Conservation (phyloP, 2,113 vertebrate species). For the Perccottus glenii region DNA sequence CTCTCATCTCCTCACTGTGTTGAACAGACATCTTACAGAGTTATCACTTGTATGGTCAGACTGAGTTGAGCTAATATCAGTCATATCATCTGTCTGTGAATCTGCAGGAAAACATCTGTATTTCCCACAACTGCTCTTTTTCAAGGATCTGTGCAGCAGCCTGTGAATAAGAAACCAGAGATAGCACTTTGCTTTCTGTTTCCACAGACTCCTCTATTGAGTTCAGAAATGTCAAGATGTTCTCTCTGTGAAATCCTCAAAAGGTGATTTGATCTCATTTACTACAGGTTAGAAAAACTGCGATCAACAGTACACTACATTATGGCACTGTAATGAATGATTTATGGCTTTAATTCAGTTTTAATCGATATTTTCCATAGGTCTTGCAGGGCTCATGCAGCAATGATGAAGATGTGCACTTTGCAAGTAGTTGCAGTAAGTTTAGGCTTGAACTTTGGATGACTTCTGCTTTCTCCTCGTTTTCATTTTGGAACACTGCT, state of each 20-base stretch:
- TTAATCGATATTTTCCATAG: slow-evolving; percentile 47
- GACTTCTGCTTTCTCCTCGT: slow-evolving; percentile 83
- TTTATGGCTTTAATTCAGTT: slow-evolving; percentile 33
- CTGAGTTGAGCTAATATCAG: slow-evolving; percentile 4
- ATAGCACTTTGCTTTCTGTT: slow-evolving; percentile 4
- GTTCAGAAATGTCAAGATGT: slow-evolving; percentile 22
- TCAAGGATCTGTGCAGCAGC: neutral
- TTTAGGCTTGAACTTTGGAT: slow-evolving; percentile 84
- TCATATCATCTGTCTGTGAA: slow-evolving; percentile 8
- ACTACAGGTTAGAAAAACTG: slow-evolving; percentile 19
- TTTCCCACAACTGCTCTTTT: slow-evolving; percentile 18
- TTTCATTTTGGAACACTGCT: slow-evolving; percentile 86
- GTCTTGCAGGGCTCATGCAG: slow-evolving; percentile 60
- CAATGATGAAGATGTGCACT: slow-evolving; percentile 70
- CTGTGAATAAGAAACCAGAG: slow-evolving; percentile 5
- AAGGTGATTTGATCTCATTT: slow-evolving; percentile 27
- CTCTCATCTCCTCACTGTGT: neutral
- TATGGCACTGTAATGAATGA: slow-evolving; percentile 31
- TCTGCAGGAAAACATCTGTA: slow-evolving; percentile 8
- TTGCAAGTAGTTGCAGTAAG: slow-evolving; percentile 82
- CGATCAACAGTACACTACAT: slow-evolving; percentile 30
- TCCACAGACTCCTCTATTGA: slow-evolving; percentile 2
- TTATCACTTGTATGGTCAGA: slow-evolving; percentile 6
- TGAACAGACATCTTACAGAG: neutral
- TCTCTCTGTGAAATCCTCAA: slow-evolving; percentile 17